These are phyloP conservation scores for Camponotus floridanus DNA, from an alignment of 1,140 invertebrate species.

Conservation along the genomic window DNA sequence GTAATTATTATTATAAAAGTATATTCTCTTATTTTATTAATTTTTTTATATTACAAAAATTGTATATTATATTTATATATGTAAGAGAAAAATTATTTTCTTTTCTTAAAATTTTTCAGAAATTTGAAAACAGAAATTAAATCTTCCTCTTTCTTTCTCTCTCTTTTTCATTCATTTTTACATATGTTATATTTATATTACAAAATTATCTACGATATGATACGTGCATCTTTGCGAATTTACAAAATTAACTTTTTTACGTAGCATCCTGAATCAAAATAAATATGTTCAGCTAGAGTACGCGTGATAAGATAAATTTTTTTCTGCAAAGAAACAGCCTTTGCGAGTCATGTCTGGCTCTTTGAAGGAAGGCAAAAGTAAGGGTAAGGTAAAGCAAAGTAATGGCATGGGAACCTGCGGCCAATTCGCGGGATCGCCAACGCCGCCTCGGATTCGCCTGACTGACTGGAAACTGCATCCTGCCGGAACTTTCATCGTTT, in stretches of 20 bases:
- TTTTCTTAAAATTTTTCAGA: not conserved
- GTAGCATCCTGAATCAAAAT: not conserved
- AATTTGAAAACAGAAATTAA: not conserved
- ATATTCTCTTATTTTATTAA: not conserved
- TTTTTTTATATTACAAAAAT: not conserved
- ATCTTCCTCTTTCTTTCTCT: not conserved
- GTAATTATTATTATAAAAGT: not conserved
- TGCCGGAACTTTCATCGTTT: constrained; percentile 73
- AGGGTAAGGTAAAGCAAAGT: constrained; percentile 71
- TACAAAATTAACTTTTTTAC: not conserved
- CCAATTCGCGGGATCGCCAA: constrained; percentile 55
- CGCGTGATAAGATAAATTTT: constrained; percentile 73
- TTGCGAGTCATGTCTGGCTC: constrained; percentile 65
- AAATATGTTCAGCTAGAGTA: constrained; percentile 14
- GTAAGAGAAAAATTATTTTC: not conserved
- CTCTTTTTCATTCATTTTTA: not conserved
- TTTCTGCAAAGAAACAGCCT: constrained; percentile 59
- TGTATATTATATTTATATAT: not conserved
- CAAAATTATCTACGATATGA: not conserved
- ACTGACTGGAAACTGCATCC: constrained; percentile 73
- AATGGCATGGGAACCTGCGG: constrained; percentile 76
- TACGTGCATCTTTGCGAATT: not conserved
- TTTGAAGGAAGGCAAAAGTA: constrained; percentile 73
- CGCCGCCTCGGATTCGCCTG: constrained; percentile 72
- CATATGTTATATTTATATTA: not conserved